These are phyloP conservation scores for Muricea muricata DNA, from an alignment of 92 coral and sea anemone species.

Conservation along the genomic window DNA sequence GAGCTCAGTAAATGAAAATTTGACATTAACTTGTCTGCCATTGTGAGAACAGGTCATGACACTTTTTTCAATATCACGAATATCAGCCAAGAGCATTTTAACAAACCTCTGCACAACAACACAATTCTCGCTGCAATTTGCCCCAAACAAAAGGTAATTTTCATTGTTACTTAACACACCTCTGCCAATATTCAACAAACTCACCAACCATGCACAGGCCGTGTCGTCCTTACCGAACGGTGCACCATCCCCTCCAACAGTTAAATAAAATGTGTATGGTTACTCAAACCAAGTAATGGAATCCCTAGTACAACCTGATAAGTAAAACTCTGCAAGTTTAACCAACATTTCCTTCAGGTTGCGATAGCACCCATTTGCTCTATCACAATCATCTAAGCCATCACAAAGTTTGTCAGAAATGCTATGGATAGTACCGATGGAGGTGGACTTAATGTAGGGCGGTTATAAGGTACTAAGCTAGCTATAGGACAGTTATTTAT, in stretches of 20 bases:
- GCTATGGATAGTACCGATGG: background rate
- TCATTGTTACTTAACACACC: constrained; percentile 29
- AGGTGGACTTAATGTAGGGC: background rate
- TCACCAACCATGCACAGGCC: constrained; percentile 22
- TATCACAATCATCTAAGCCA: background rate
- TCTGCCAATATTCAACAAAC: constrained; percentile 30
- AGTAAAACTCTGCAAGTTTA: constrained; percentile 26
- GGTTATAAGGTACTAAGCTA: background rate
- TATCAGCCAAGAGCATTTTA: background rate
- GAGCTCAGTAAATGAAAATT: background rate
- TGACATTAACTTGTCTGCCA: too few relatives aligned
- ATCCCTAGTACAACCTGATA: constrained; percentile 3
- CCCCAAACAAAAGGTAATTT: background rate
- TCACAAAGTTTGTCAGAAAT: background rate
- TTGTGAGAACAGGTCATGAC: background rate
- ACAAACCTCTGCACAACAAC: background rate
- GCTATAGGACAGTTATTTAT: constrained; percentile 33
- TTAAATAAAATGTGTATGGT: too few relatives aligned
- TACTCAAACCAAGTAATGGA: too few relatives aligned
- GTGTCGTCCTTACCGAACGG: constrained; percentile 37
- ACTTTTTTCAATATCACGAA: background rate
- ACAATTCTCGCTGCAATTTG: background rate
- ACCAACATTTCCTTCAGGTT: background rate
- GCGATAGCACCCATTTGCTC: constrained; percentile 34
- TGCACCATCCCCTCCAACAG: too few relatives aligned